Base-by-base conservation (phyloP, 2,888 invertebrate genomes). In the Papilio demoleus region DNA sequence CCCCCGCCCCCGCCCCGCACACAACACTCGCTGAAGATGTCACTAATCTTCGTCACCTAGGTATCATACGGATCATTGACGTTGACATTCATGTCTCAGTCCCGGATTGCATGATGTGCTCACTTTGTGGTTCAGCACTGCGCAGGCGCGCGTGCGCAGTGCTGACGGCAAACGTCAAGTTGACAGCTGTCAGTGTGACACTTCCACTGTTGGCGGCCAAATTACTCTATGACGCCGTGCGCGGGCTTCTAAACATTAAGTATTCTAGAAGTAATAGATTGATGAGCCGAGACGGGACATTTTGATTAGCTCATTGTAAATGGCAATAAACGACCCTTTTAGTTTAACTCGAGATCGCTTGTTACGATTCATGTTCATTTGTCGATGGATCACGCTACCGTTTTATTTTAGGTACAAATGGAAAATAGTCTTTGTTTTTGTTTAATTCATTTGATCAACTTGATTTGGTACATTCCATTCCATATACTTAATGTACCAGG, bases 1-100 rank as follows among this genome's bases (percentile, higher is more conserved):
- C 68, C 62, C 68, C 68, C 68, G 65, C 71, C 59, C 56, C 65
- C 58, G 58, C 62, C 58, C 45, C 40, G 40, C 61, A 42, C 4
- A 4, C 31, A 31, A 47, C 62, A 17, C 65, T 22, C 19, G 31
- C n/a, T 9, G 42, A 9, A 50, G 19, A 45, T 17, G 19, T 45
- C 19, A 45, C 45, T 19, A 45, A 45, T 45, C 47, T 22, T 22
- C 22, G 22, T 12, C 6, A 50, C 5, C 9, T 50, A 50, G 24
- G 17, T 38, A 38, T 36, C 22, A 47, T 14, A 50, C 24, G 24
- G n/a, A 31, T 27, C 53, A n/a, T n/a, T 27, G n/a, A 27, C 53
- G 22, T 24, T 53, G 31, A 53, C 50, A 24, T 50, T 24, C 4
- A 27, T 27, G 53, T 53, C 27, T 53, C n/a, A 53, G 53, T 27